A percentile compares a stretch with the other conserved stretches of the same genome.
Evolutionary conservation across 2,797 vertebrate genomes (phyloP).

Genomic region (Coracias cyanogaster): DNA sequence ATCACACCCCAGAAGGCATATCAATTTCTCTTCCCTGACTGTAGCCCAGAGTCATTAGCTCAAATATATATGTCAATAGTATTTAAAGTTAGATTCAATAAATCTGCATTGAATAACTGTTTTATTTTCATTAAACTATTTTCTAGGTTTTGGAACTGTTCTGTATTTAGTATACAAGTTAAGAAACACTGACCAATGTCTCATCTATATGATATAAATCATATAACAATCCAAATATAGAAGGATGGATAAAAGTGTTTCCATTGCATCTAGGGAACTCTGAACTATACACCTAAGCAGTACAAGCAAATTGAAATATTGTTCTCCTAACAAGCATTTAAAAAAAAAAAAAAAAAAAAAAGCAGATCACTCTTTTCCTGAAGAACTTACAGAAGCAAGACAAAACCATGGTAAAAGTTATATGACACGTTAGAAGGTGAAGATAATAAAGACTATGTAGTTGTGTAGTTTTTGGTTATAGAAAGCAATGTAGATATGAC

Average conservation of each 20-base stretch:
- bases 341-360: neutral
- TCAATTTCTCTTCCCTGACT: neutral
- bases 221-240: neutral
- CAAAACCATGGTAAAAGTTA: neutral
- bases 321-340: neutral
- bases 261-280: neutral
- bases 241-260: neutral
- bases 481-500: neutral
- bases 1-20: neutral
- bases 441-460: neutral
- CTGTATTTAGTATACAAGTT: neutral
- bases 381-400: neutral
- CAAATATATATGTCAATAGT: constrained; percentile 44
- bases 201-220: neutral
- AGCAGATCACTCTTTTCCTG: accelerated
- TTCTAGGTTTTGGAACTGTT: neutral
- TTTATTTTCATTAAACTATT: neutral
- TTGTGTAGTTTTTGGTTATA: neutral
- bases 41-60: neutral
- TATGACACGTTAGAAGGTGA: neutral
- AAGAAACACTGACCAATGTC: neutral
- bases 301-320: neutral
- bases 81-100: constrained; percentile 28
- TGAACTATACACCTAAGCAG: neutral
- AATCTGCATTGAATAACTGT: neutral